Evolutionary conservation across 2,888 invertebrate species (phyloP), one percentile per base, ranked within the genome.

Genomic region (Ormia ochracea): DNA sequence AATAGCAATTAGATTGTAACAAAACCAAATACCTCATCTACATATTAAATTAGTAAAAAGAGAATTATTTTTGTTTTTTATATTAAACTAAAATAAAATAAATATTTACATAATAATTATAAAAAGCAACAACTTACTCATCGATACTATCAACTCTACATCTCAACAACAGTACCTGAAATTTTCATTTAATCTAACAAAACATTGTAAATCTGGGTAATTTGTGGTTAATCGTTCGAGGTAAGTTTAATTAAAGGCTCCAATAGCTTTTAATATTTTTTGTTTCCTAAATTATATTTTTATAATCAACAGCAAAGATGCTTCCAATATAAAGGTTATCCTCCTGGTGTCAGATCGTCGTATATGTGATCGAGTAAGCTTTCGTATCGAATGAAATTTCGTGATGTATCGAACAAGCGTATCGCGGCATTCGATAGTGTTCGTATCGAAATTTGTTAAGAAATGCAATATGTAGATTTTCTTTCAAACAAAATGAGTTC

Each of bases 221-320:
- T 78, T 84, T 88, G 85, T 88, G 88, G 88, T 83, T 85, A 83
- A 84, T 87, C 70, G 74, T 87, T 48, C 84, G 83, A 88, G 87
- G 87, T 87, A 83, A 86, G 87, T 85, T 28, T 14, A 1, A 2
- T 54, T 28, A 10, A 17, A n/a, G n/a, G n/a, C n/a, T n/a, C n/a
- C 9, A n/a, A 19, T 6, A 2, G 9, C 33, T 26, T 65, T 56
- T 43, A 12, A 4, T 14, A 5, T 4, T 28, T 41, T 31, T 31
- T 31, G 4, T n/a, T n/a, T n/a, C n/a, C n/a, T n/a, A n/a, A n/a
- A n/a, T n/a, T n/a, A n/a, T n/a, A n/a, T n/a, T n/a, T n/a, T n/a
- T n/a, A n/a, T n/a, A n/a, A n/a, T n/a, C n/a, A n/a, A n/a, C n/a
- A n/a, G n/a, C n/a, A n/a, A n/a, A n/a, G n/a, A n/a, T n/a, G n/a